Base-by-base conservation (phyloP, 1,140 invertebrate species). In the Copidosoma floridanum region DNA sequence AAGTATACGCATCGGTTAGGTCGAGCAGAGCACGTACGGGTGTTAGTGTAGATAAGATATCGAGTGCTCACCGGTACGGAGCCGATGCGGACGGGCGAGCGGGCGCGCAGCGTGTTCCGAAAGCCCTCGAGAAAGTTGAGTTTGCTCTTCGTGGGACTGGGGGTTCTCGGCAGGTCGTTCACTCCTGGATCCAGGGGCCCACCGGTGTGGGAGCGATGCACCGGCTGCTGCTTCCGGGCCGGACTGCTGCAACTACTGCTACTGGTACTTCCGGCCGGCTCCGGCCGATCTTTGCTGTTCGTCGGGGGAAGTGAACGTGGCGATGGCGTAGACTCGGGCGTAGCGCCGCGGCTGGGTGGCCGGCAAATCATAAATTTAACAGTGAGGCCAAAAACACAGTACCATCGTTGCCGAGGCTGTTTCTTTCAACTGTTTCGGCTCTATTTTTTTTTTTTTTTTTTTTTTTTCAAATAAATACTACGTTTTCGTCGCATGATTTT, bases 41-140 rank as follows among this genome's bases (percentile, higher is more conserved):
- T n/a, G n/a, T n/a, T n/a, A n/a, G n/a, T n/a, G n/a, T n/a, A n/a
- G n/a, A n/a, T n/a, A n/a, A n/a, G n/a, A n/a, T n/a, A n/a, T 14
- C 14, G 35, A 44, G 48, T 50, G 66, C 78, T 80, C 70, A 80
- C 78, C 74, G 78, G 74, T 59, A 76, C 67, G 52, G 76, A 66
- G 55, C 71, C 70, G 53, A 70, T 75, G 65, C 78, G 77, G 57
- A 79, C 71, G 21, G 78, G 78, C 5, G 78, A 80, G 29, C 77
- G 72, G 40, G 78, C 72, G 51, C 83, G 77, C 32, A 86, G 72
- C 4, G 84, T 84, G 70, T 83, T 85, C 50, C 80, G 77, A 71
- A 86, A 85, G 67, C 85, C 85, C 63, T 85, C 84, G 65, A 86
- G 78, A 64, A 86, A 82, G 64, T 80, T 80, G 79, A 87, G 76